Evolutionary conservation across 2,113 vertebrate genomes (phyloP).

Genomic region (Calypte anna): DNA sequence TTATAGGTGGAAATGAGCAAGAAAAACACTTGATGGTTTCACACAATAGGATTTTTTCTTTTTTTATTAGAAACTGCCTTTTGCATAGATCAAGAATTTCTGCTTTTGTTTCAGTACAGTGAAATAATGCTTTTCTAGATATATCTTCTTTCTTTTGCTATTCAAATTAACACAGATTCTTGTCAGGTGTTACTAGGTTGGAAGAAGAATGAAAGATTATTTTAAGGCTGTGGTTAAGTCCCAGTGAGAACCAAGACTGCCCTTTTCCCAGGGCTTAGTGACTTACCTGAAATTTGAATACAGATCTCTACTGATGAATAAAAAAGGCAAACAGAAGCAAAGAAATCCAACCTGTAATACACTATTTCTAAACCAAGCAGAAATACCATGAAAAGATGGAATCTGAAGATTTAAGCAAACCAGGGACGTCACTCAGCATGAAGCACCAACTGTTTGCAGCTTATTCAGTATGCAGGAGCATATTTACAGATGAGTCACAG

Average conservation of each 20-base stretch:
- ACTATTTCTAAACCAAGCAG: conserved; percentile 20
- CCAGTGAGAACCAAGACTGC: background rate
- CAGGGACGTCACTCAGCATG: conserved; percentile 12
- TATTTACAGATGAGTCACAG: conserved; percentile 55
- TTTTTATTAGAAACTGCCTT: background rate
- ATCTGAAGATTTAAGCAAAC: conserved; percentile 30
- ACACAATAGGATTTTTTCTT: background rate
- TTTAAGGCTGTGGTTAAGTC: background rate
- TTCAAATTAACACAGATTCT: background rate
- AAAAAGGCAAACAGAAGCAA: background rate
- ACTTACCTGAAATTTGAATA: background rate
- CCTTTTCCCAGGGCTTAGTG: background rate
- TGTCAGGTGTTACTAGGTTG: background rate
- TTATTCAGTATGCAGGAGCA: conserved; percentile 22
- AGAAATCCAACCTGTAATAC: background rate
- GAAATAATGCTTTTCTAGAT: background rate
- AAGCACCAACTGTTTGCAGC: conserved; percentile 48
- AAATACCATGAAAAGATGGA: conserved; percentile 9
- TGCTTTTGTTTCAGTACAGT: background rate
- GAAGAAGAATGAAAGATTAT: background rate
- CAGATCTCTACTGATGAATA: background rate
- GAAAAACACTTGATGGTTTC: background rate
- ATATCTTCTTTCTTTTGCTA: background rate
- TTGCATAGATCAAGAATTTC: background rate
- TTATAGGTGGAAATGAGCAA: background rate